phyloP scores from a whole-genome alignment of 1,140 invertebrate genomes.

The Plodia interpunctella region DNA sequence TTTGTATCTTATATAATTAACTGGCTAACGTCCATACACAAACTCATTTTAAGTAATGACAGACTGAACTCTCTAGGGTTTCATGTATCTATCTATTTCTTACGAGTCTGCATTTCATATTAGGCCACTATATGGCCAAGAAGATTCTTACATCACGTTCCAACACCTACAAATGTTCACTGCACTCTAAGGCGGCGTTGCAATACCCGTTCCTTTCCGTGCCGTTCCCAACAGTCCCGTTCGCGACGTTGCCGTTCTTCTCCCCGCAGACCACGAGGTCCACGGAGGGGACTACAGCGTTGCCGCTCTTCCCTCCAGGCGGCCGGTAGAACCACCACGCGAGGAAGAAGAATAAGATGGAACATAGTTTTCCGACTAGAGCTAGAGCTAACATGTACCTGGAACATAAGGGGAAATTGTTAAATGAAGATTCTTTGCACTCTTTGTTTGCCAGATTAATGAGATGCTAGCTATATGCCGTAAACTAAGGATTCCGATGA shows the following conservation, averaged over 20 bases:
- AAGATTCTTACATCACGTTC: too few species aligned
- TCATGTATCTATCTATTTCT: too few species aligned
- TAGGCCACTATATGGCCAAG: too few species aligned
- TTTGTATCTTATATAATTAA: too few species aligned
- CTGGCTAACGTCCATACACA: too few species aligned
- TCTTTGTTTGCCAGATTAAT: not conserved
- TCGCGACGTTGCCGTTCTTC: conserved; percentile 42
- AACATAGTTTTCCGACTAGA: conserved; percentile 80
- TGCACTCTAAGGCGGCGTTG: conserved; percentile 60
- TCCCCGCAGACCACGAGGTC: conserved; percentile 40
- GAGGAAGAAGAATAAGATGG: conserved; percentile 81
- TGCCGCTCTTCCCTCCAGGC: conserved; percentile 65
- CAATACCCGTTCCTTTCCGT: conserved; percentile 43
- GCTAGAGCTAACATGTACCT: conserved; percentile 84
- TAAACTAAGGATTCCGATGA: too few species aligned
- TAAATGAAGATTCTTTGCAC: not conserved
- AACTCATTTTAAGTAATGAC: too few species aligned
- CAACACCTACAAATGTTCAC: conserved; percentile 55
- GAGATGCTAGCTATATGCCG: too few species aligned
- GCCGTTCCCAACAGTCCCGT: conserved; percentile 23
- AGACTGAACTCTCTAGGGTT: too few species aligned
- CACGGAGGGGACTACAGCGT: conserved; percentile 48
- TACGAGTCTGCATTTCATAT: too few species aligned
- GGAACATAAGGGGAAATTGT: conserved; percentile 25
- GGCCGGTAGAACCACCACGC: conserved; percentile 85